phyloP scores from a whole-genome alignment of 2,888 invertebrate species.

The Venusia cambrica region DNA sequence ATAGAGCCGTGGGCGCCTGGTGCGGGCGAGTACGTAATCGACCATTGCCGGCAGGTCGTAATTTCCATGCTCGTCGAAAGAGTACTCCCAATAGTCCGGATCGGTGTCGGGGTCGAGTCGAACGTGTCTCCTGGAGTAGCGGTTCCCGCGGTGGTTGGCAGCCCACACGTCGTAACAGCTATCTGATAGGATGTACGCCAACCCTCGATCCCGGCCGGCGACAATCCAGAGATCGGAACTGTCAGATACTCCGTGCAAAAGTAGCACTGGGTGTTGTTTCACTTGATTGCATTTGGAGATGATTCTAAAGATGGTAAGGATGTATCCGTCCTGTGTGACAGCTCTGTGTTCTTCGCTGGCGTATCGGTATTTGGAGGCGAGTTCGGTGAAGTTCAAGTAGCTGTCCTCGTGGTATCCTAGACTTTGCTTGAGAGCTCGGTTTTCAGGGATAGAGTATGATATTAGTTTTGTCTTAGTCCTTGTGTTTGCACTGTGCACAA shows the following conservation, averaged over 20 bases:
- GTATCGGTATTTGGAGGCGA: conserved; percentile 52
- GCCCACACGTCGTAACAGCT: conserved; percentile 78
- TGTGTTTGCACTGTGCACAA: conserved; percentile 28
- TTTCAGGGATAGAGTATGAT: conserved; percentile 49
- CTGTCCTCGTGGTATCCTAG: conserved; percentile 59
- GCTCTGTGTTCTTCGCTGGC: conserved; percentile 47
- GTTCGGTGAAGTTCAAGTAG: conserved; percentile 58
- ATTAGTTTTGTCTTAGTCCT: conserved; percentile 33
- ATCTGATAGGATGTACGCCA: conserved; percentile 63
- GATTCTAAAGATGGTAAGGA: conserved; percentile 52
- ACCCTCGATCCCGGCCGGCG: conserved; percentile 43
- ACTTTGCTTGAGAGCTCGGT: conserved; percentile 47
- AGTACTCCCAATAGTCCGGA: conserved; percentile 74
- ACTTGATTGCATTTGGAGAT: conserved; percentile 42
- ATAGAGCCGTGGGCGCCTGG: conserved; percentile 77
- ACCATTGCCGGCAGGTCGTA: conserved; percentile 86
- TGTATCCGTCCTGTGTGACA: conserved; percentile 58
- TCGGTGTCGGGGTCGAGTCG: conserved; percentile 58
- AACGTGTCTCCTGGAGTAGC: conserved; percentile 80
- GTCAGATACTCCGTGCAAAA: conserved; percentile 57
- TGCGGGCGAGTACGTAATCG: conserved; percentile 53
- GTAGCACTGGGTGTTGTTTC: conserved; percentile 44
- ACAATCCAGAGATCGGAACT: conserved; percentile 55
- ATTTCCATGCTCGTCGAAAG: conserved; percentile 86
- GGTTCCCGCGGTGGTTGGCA: conserved; percentile 80